Evolutionary conservation across 1,140 invertebrate genomes (phyloP), one percentile per base, ranked within the genome.

Genomic region (Hyposmocoma kahamanoa): DNA sequence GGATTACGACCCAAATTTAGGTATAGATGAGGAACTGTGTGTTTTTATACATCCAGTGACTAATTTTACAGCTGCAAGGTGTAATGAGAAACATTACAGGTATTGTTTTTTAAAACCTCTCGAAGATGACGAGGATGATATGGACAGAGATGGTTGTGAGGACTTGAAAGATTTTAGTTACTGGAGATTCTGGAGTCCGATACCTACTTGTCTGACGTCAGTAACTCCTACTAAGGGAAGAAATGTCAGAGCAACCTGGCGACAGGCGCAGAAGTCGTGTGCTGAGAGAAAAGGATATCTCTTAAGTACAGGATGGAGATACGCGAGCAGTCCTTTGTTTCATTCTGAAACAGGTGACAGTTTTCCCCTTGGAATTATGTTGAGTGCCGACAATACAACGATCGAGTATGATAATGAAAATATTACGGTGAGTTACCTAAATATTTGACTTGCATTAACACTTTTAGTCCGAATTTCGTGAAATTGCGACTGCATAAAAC

Each of bases 101-200:
- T 84, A 81, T 22, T 87, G 84, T 46, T 59, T 86, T 9, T 64
- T 87, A 0, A 60, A 71, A 17, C 71, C 74, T 2, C 83, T 85
- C 49, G 22, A 86, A 48, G 22, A 51, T 6, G 59, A 70, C 39
- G 28, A 59, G 20, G 54, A 68, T 19, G 47, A 62, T 15, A 54
- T 62, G 45, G 56, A 47, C 6, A 54, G 39, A 2, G 56, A 61
- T 17, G 66, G 65, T 10, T 83, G 80, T 47, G 59, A 60, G 4
- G 61, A 49, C 15, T 47, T 78, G 9, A 44, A 57, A 19, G 63
- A 56, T 22, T n/a, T n/a, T n/a, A n/a, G n/a, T n/a, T 74, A 73
- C 11, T 42, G 59, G 10, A 67, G 71, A 24, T 86, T 87, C 46
- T 66, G 42, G 17, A 71, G 73, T 48, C 84, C 86, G 0, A 58